Conservation (phyloP, 2,797 vertebrate genomes). For the Eulemur albifrons region DNA sequence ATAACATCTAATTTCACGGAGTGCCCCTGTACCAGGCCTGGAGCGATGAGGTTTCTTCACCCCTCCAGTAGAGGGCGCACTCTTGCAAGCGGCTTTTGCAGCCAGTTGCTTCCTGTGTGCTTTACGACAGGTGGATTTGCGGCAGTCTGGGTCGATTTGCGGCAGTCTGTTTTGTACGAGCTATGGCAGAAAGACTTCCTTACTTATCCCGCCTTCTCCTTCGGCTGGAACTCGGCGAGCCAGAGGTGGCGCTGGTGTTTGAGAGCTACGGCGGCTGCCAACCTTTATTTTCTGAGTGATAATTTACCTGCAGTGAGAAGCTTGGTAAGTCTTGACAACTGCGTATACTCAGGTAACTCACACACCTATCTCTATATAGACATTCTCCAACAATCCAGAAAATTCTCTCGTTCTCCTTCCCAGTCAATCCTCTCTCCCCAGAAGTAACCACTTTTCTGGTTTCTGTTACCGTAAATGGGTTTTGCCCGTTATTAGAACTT, state of each 20-base stretch:
- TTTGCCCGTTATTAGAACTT: not conserved
- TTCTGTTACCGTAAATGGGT: not conserved
- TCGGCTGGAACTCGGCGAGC: no score
- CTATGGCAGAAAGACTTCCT: no score
- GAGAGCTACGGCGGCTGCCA: no score
- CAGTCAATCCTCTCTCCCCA: not conserved
- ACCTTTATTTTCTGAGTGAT: not conserved
- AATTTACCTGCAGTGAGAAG: not conserved
- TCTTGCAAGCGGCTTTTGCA: constrained; percentile 89
- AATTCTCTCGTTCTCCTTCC: not conserved
- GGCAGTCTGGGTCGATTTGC: constrained; percentile 13
- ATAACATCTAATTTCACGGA: constrained; percentile 50
- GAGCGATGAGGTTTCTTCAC: constrained; percentile 90
- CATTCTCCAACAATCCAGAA: not conserved
- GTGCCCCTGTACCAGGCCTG: constrained; percentile 69
- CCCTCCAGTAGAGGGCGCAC: constrained; percentile 89
- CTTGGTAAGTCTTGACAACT: not conserved
- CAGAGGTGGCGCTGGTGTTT: no score
- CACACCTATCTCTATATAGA: not conserved
- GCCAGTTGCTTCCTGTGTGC: constrained; percentile 89
- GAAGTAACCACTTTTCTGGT: not conserved
- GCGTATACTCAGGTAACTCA: not conserved
- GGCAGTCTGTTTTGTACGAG: constrained; percentile 40
- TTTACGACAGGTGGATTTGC: constrained; percentile 89
- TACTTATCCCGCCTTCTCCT: no score